Evolutionary conservation across 1,140 invertebrate species (phyloP), one percentile per base, ranked within the genome.

Genomic region (Muscidifurax raptorellus): DNA sequence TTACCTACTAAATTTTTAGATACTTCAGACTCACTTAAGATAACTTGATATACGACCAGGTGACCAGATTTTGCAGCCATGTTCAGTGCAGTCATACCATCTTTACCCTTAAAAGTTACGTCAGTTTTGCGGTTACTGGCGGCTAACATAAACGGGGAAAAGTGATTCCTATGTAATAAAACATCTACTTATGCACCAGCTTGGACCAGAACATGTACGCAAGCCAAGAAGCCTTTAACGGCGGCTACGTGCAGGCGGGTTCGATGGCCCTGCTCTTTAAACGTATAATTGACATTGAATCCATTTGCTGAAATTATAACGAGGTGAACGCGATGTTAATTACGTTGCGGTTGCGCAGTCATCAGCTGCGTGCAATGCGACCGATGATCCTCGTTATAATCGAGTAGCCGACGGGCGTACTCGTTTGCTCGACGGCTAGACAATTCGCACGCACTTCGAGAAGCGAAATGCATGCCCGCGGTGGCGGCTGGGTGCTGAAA

Each of bases 41-140:
- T 93, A 69, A 95, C 92, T 85, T 94, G 92, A 87, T 96, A 96
- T n/a, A 95, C 95, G 36, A 95, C 94, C 9, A 95, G 88, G 87
- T 96, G 95, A 4, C 97, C 97, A 85, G 94, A 93, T 91, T 97
- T 97, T 1, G 97, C 96, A 13, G 97, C 96, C 86, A 97, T 92
- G 90, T 98, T 97, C 15, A 98, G 92, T 71, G 96, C 95, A 3
- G 97, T 97, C 97, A 98, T 98, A 4, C 97, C 98, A 91, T 98
- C 97, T 80, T 96, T 95, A 80, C 97, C 97, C 96, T 96, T 97
- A 67, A 96, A 92, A 64, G 95, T 94, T 47, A 97, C 94, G 88
- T 95, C 94, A 22, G 93, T 89, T 85, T 94, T 92, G 59, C 94
- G 94, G 81, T 91, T 91, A 52, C 44, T 89, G 1, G 91, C 94